Conservation (phyloP, 2,888 invertebrate species). For the Trileptium ribeirensis region DNA sequence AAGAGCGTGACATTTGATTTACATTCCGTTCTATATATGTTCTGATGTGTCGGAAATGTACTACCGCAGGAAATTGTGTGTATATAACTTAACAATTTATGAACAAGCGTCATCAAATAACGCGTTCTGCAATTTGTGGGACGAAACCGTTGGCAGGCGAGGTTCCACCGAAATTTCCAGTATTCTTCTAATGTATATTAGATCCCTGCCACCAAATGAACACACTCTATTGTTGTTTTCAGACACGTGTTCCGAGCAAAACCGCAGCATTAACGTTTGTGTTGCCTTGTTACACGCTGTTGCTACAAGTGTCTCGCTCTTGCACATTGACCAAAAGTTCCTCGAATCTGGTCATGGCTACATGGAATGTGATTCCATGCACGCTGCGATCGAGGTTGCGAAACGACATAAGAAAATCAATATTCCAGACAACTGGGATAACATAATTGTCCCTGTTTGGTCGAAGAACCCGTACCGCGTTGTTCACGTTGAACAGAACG, state of each 20-base stretch:
- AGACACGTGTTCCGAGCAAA: slow-evolving; percentile 1
- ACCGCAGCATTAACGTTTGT: no score
- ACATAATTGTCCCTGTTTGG: not conserved
- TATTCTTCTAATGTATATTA: not conserved
- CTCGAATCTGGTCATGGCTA: slow-evolving; percentile 15
- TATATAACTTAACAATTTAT: slow-evolving; percentile 16
- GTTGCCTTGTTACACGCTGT: not conserved
- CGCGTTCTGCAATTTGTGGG: slow-evolving; percentile 15
- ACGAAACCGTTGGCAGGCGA: not conserved
- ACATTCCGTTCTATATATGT: slow-evolving; percentile 4
- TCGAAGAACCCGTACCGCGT: not conserved
- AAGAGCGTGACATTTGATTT: slow-evolving; percentile 11
- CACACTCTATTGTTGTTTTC: not conserved
- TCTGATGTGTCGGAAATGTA: slow-evolving; percentile 15
- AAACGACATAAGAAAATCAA: not conserved
- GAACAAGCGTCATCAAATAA: not conserved
- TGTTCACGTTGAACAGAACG: not conserved
- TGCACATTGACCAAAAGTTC: not conserved
- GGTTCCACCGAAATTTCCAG: slow-evolving; percentile 11
- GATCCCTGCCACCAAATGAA: not conserved
- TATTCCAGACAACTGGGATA: not conserved
- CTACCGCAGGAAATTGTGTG: slow-evolving; percentile 13
- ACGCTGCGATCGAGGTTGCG: slow-evolving; percentile 3
- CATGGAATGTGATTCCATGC: slow-evolving; percentile 19
- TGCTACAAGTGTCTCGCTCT: not conserved